Base-by-base conservation (phyloP, 2,888 invertebrate genomes). In the Drepanosiphum platanoidis region DNA sequence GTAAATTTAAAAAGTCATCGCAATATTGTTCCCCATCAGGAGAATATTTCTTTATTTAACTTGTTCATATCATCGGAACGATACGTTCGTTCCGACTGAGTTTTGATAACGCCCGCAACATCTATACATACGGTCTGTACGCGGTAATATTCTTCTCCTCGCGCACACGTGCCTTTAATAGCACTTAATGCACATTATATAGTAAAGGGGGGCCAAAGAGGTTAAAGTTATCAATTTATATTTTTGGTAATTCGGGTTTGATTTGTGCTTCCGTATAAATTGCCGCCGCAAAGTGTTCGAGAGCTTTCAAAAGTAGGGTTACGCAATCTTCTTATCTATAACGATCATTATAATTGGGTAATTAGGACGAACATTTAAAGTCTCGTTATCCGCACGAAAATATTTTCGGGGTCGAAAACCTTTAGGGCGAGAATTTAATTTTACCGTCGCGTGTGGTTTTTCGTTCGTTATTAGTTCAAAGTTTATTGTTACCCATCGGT, bases 171-270 rank as follows among this genome's bases (percentile, higher is more conserved):
- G 82, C 39, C 39, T 32, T 61, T 82, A 82, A 82, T 61, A 82
- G 82, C n/a, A 15, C 15, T 64, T 82, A 72, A 61, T 82, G 42
- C 18, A 39, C 42, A 36, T 82, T 58, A 30, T 27, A 22, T 18
- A 64, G 77, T 32, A n/a, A n/a, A n/a, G n/a, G n/a, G 66, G 78
- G 64, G 66, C 46, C 42, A 66, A 66, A 79, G 66, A n/a, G n/a
- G n/a, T n/a, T n/a, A n/a, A n/a, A n/a, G n/a, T n/a, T 79, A 81
- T 70, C 58, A 70, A 81, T 70, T 81, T 58, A 81, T 72, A 61
- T 64, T 82, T 32, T 82, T 32, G 72, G 82, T 82, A 82, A 82
- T 82, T 72, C 71, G n/a, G 39, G n/a, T 82, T 82, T 82, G 82
- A 82, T 82, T 64, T 42, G 71, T n/a, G 61, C 72, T 72, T 72